Evolutionary conservation across 2,113 vertebrate species (phyloP).

Genomic region (Anguilla japonica): DNA sequence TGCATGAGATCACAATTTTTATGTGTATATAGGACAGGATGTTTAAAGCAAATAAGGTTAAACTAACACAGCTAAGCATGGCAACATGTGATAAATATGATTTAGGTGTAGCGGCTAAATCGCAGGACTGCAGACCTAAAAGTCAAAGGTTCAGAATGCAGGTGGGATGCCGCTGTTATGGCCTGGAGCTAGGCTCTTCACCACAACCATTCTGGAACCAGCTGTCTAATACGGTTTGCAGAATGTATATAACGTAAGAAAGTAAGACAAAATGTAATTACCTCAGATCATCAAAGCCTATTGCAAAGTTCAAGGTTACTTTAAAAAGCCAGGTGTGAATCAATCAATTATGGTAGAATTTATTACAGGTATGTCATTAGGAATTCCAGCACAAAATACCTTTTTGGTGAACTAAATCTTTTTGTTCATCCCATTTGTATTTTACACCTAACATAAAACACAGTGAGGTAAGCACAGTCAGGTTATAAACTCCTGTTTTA

Average conservation of each 20-base stretch:
- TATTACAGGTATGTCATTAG: not conserved
- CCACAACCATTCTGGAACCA: not conserved
- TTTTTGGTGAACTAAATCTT: not conserved
- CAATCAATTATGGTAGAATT: not conserved
- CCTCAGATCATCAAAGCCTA: not conserved
- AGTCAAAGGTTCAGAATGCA: not conserved
- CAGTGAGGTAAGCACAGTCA: not conserved
- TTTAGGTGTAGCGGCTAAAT: not conserved
- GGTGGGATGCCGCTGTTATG: not conserved
- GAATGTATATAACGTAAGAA: not conserved
- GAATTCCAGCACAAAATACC: not conserved
- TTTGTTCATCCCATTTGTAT: too few species aligned
- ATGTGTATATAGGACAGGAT: not conserved
- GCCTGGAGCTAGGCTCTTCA: not conserved
- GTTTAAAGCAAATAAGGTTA: not conserved
- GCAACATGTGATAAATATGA: not conserved
- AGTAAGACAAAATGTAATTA: not conserved
- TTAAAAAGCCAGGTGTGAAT: not conserved
- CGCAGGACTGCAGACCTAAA: not conserved
- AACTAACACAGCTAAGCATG: not conserved
- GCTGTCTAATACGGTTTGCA: slow-evolving; percentile 16
- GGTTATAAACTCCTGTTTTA: not conserved
- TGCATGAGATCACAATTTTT: not conserved
- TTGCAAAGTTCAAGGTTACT: not conserved
- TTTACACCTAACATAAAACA: too few species aligned